phyloP scores from a whole-genome alignment of 2,797 vertebrate genomes.

The Pseudochromis fuscus region DNA sequence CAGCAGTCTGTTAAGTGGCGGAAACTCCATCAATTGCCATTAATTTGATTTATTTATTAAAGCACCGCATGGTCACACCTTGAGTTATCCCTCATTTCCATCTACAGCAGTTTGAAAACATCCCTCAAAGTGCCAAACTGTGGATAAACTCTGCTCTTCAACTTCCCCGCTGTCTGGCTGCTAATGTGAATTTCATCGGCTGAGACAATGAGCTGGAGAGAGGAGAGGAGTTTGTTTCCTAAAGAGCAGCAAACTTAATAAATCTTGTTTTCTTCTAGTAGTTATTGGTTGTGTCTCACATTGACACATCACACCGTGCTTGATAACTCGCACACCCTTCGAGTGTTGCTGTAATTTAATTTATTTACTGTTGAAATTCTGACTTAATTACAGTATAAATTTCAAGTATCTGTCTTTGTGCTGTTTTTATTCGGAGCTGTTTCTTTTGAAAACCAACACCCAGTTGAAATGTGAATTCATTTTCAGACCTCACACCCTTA shows the following conservation, averaged over 20 bases:
- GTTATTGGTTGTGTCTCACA: not conserved
- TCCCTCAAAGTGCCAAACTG: not conserved
- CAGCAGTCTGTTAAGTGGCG: constrained; percentile 29
- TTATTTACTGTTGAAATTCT: not conserved
- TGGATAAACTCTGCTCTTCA: constrained; percentile 12
- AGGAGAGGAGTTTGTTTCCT: constrained; percentile 17
- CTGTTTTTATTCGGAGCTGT: not conserved
- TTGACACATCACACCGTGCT: not conserved
- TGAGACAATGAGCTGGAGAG: constrained; percentile 27
- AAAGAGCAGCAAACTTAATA: too few relatives aligned
- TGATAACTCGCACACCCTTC: not conserved
- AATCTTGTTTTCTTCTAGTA: not conserved
- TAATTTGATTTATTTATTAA: constrained; percentile 16
- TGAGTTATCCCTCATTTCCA: not conserved
- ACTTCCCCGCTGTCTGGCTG: constrained; percentile 34
- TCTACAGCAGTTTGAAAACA: not conserved
- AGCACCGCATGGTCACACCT: not conserved
- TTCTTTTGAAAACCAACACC: constrained; percentile 1
- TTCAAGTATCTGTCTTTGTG: not conserved
- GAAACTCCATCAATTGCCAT: constrained; percentile 7
- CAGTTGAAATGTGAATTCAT: constrained; percentile 28
- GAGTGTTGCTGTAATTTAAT: not conserved
- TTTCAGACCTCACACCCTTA: constrained; percentile 1
- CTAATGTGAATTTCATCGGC: constrained; percentile 32
- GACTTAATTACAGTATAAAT: too few relatives aligned